Conservation (phyloP, 2,888 invertebrate species). For the Vandiemenella viatica region DNA sequence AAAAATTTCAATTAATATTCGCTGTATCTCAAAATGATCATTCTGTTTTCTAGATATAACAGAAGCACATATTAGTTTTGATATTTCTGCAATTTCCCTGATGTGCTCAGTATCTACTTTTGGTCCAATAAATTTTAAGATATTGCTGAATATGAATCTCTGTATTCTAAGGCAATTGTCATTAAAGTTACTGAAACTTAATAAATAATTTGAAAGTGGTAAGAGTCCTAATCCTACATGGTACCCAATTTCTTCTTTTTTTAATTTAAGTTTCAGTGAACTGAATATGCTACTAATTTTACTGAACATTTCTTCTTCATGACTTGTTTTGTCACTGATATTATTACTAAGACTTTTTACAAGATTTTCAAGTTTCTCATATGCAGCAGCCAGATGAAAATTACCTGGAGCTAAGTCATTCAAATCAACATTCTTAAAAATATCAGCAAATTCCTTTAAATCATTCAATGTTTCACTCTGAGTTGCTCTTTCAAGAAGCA, state of each 20-base stretch:
- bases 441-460: not conserved
- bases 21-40: constrained; percentile 3
- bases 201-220: not conserved
- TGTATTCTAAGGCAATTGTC: not conserved
- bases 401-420: not conserved
- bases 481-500: constrained; percentile 5
- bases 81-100: constrained; percentile 1
- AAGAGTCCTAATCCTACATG: not conserved
- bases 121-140: not conserved
- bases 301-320: constrained; percentile 10
- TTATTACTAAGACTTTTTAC: constrained; percentile 8
- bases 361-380: constrained; percentile 6
- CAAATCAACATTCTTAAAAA: not conserved
- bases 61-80: not conserved
- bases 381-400: not conserved
- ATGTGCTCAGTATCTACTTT: not conserved
- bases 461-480: not conserved
- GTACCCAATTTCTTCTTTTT: not conserved
- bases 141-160: not conserved
- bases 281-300: constrained; percentile 8
- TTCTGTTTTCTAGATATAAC: constrained; percentile 6
- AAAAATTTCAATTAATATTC: constrained; percentile 7
- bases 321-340: constrained; percentile 9
- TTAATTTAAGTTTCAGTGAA: constrained; percentile 1
- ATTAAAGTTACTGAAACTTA: not conserved